Evolutionary conservation across 2,797 vertebrate genomes (phyloP).

Genomic region (Phoeniculus purpureus): DNA sequence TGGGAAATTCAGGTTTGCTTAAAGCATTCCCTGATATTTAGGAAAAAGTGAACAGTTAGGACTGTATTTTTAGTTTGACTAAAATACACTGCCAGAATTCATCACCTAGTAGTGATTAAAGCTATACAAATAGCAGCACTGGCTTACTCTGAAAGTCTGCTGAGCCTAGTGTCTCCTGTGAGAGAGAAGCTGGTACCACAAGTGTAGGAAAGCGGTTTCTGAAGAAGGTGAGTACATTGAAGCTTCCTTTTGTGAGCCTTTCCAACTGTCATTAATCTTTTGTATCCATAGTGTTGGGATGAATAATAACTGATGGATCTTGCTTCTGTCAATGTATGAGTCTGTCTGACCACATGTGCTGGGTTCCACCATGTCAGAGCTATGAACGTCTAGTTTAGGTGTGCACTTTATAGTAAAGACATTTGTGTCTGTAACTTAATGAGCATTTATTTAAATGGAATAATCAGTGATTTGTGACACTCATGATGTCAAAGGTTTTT

Average conservation of each 20-base stretch:
- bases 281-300: neutral
- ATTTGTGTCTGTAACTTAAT: neutral
- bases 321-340: neutral
- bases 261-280: neutral
- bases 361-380: neutral
- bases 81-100: neutral
- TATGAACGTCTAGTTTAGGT: neutral
- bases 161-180: neutral
- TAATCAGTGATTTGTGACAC: neutral
- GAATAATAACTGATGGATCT: neutral
- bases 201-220: neutral
- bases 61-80: neutral
- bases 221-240: neutral
- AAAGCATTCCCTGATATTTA: too few relatives aligned
- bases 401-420: neutral
- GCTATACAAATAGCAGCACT: neutral
- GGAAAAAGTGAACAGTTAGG: neutral
- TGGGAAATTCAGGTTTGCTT: neutral
- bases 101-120: neutral
- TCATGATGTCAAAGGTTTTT: rapidly evolving
- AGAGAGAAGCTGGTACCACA: neutral
- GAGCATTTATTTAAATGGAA: neutral
- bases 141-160: neutral
- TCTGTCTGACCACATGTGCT: neutral
- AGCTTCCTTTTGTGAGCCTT: neutral